Evolutionary conservation across 1,140 invertebrate species (phyloP).

Genomic region (Pachyrhynchus sulphureomaculatus): DNA sequence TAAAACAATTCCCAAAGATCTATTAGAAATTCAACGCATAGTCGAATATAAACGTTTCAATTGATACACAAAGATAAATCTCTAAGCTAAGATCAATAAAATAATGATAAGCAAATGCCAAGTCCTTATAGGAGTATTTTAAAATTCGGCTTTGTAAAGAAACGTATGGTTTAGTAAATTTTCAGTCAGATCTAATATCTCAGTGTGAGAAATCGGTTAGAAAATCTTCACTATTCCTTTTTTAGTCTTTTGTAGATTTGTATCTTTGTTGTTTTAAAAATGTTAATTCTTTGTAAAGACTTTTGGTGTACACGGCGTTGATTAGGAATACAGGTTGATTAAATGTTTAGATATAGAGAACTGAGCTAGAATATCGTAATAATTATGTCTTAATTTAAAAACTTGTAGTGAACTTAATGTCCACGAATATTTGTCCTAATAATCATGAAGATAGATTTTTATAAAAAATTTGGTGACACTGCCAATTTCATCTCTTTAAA

Average conservation of each 20-base stretch:
- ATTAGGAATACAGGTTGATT: conserved; percentile 12
- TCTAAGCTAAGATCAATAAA: conserved; percentile 20
- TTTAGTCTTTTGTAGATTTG: conserved; percentile 16
- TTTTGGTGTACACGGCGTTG: no score
- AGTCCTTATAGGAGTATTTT: conserved; percentile 21
- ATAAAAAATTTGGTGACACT: no score
- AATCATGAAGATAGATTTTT: no score
- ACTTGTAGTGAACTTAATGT: no score
- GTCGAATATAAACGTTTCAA: conserved; percentile 22
- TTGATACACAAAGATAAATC: conserved; percentile 26
- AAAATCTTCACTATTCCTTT: conserved; percentile 18
- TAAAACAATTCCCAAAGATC: conserved; percentile 4
- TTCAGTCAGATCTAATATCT: conserved; percentile 24
- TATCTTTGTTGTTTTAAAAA: conserved; percentile 23
- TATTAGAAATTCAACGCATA: conserved; percentile 25
- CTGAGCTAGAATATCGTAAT: no score
- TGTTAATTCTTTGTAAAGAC: conserved; percentile 21
- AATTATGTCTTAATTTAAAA: no score
- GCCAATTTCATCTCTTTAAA: no score
- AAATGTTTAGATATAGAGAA: no score
- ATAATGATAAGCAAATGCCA: conserved; percentile 27
- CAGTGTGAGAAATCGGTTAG: conserved; percentile 24
- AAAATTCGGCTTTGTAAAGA: conserved; percentile 15
- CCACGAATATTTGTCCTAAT: no score
- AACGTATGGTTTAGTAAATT: conserved; percentile 18